Evolutionary conservation across 2,797 vertebrate genomes (phyloP).

Genomic region (Enteromius trimaculatus): DNA sequence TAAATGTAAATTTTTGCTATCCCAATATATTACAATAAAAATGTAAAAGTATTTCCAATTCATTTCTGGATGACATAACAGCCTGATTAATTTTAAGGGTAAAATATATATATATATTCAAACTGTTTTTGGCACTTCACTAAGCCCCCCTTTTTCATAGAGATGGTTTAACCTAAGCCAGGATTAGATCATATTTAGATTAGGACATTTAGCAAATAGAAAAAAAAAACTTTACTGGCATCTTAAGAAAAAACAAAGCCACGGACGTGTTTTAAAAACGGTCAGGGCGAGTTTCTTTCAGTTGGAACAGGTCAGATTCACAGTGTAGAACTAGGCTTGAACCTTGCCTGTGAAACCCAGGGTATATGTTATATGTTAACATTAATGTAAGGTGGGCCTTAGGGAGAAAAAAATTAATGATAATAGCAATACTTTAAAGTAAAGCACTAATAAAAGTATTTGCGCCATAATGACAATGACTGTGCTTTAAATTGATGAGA

Average conservation of each 20-base stretch:
- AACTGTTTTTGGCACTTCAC: neutral
- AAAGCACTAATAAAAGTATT: conserved; percentile 51
- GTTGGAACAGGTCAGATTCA: too few species aligned
- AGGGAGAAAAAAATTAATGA: too few species aligned
- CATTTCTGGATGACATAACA: neutral
- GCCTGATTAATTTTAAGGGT: neutral
- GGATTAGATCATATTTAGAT: too few species aligned
- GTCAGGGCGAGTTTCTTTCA: too few species aligned
- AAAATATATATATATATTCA: neutral
- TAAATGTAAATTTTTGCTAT: neutral
- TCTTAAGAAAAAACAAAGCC: too few species aligned
- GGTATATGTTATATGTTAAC: neutral
- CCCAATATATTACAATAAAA: neutral
- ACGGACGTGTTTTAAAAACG: too few species aligned
- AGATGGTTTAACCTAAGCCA: too few species aligned
- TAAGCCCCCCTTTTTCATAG: neutral
- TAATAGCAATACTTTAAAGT: neutral
- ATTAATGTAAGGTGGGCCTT: neutral
- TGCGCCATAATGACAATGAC: conserved; percentile 57
- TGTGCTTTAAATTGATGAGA: conserved; percentile 40
- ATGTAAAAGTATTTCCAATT: neutral
- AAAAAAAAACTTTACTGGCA: too few species aligned
- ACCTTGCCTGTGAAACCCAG: too few species aligned
- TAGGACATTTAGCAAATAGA: too few species aligned
- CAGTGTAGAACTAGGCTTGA: too few species aligned